These are phyloP conservation scores for Sussaba pulchella DNA, from an alignment of 2,888 invertebrate species.

Conservation along the genomic window DNA sequence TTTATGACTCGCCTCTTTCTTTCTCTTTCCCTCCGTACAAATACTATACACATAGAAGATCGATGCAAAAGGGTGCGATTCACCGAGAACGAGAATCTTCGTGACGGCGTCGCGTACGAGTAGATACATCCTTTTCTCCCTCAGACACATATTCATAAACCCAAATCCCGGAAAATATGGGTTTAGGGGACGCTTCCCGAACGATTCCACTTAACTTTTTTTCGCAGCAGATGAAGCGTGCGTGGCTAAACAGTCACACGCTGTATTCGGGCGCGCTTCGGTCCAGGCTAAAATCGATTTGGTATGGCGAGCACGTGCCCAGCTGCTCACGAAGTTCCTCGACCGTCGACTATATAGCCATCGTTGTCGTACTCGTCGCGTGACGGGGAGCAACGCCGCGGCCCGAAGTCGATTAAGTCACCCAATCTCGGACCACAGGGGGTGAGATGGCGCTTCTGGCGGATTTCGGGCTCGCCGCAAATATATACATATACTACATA, in stretches of 20 bases:
- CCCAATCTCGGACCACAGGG: conserved; percentile 47
- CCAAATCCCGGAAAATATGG: conserved; percentile 35
- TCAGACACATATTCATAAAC: conserved; percentile 31
- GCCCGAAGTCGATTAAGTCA: conserved; percentile 61
- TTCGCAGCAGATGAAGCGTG: conserved; percentile 20
- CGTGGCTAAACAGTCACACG: conserved; percentile 46
- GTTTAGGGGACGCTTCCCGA: neutral
- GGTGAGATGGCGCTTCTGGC: conserved; percentile 22
- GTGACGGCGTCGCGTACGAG: neutral
- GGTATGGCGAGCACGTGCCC: conserved; percentile 60
- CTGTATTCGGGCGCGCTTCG: conserved; percentile 27
- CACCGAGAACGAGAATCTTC: conserved; percentile 17
- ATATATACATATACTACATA: conserved; percentile 34
- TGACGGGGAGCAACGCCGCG: conserved; percentile 54
- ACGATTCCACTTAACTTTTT: conserved; percentile 20
- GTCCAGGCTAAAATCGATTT: conserved; percentile 55
- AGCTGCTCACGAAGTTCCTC: conserved; percentile 52
- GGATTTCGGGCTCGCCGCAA: conserved; percentile 53
- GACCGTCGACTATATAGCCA: conserved; percentile 22
- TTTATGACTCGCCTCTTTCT: no score
- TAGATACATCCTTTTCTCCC: conserved; percentile 3
- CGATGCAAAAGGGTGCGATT: conserved; percentile 24
- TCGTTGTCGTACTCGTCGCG: conserved; percentile 54
- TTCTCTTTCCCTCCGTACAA: no score
- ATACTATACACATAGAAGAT: no score